Evolutionary conservation across 2,113 vertebrate species (phyloP).

Genomic region (Arizona elegans): DNA sequence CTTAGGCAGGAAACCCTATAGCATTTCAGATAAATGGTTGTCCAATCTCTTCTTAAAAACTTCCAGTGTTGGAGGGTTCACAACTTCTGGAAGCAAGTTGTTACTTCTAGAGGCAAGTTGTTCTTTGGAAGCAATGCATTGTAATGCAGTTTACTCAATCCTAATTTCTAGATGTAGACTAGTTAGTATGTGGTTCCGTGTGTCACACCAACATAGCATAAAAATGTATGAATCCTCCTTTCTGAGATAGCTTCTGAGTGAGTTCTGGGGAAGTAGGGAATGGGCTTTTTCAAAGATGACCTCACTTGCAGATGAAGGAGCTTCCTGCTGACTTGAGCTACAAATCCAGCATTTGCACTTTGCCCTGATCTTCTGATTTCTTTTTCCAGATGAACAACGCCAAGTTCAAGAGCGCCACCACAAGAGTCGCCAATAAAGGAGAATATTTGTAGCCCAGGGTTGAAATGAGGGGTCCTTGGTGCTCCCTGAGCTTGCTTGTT

Average conservation of each 20-base stretch:
- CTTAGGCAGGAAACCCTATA: too few species aligned
- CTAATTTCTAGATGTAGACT: background rate
- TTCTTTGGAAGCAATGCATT: background rate
- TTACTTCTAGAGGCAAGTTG: background rate
- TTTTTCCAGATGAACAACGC: conserved; percentile 68
- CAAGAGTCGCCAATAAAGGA: too few species aligned
- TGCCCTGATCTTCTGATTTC: background rate
- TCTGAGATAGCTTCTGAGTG: background rate
- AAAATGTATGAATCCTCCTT: background rate
- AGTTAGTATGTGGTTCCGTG: background rate
- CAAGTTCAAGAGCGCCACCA: conserved; percentile 68
- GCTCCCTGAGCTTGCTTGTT: too few species aligned
- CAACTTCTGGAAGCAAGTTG: too few species aligned
- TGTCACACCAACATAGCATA: background rate
- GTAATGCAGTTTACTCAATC: background rate
- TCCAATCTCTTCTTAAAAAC: too few species aligned
- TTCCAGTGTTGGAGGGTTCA: too few species aligned
- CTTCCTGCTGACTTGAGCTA: background rate
- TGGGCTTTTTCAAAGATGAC: background rate
- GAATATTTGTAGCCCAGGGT: too few species aligned
- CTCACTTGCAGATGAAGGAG: background rate
- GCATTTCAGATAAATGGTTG: too few species aligned
- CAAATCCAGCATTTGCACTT: background rate
- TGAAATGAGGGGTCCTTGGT: too few species aligned
- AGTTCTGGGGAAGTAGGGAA: background rate